Evolutionary conservation across 2,113 vertebrate species (phyloP).

Genomic region (Gobio gobio): DNA sequence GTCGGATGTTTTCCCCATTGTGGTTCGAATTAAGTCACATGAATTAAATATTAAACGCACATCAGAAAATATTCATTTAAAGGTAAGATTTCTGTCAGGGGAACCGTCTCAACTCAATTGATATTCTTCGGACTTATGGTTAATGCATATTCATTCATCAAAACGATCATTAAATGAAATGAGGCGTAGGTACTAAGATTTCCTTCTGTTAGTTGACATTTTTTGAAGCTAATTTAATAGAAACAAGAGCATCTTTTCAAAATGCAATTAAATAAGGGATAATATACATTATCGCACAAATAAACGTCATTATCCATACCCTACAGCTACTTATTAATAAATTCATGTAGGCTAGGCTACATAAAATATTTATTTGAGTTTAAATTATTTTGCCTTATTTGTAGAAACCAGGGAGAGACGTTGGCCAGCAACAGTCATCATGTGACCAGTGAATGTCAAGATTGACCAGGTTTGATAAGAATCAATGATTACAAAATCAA

Average conservation of each 20-base stretch:
- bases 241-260: not conserved
- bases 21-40: constrained; percentile 61
- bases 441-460: not conserved
- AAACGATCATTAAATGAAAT: constrained; percentile 41
- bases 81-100: constrained; percentile 74
- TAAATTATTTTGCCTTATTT: not conserved
- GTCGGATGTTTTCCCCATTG: constrained; percentile 60
- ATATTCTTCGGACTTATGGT: constrained; percentile 61
- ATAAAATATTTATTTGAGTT: constrained; percentile 1
- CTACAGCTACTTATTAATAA: constrained; percentile 15
- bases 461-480: not conserved
- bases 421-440: not conserved
- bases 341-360: not conserved
- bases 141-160: constrained; percentile 73
- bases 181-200: constrained; percentile 4
- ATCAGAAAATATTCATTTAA: constrained; percentile 72
- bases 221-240: not conserved
- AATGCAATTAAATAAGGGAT: not conserved
- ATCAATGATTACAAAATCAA: not conserved
- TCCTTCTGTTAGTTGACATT: not conserved
- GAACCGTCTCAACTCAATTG: constrained; percentile 68
- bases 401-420: not conserved
- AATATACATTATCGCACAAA: not conserved
- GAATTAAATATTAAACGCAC: constrained; percentile 79
- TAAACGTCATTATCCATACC: not conserved